Evolutionary conservation across 2,113 vertebrate species (phyloP), one percentile per base, ranked within the genome.

Genomic region (Eulemur rufifrons): DNA sequence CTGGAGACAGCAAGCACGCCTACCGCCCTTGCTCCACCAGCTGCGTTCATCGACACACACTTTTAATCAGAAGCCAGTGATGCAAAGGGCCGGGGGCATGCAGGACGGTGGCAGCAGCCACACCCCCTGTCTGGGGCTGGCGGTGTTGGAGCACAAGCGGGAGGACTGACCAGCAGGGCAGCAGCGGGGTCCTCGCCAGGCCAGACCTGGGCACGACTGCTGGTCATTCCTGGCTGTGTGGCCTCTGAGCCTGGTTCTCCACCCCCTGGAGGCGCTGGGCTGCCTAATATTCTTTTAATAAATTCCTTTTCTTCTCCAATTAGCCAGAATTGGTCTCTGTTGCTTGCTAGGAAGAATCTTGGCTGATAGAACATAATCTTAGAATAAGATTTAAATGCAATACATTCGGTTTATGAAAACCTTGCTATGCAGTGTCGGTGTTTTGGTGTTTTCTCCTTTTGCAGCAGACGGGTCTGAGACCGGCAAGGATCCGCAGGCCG

Each of bases 301-400:
- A 78, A 95, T 76, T 74, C n/a, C 39, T 45, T 66, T 92, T 95
- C 63, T 84, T 88, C 91, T 84, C 96, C 59, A 52, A 37, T 93
- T 89, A 64, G 56, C 87, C 77, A 89, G 87, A 69, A 82, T 52
- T 92, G 63, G 39, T 89, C 92, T 94, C 92, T 96, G 69, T 59
- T 92, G 87, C 90, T 61, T 54, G 80, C 76, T 39, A 52, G 27
- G 76, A n/a, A 69, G 86, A 86, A 66, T 86, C 80, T 32, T 86
- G 87, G 89, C 25, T 14, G 59, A 95, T 13, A 61, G 69, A 50
- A 73, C 66, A 50, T 21, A 77, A 77, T 86, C 78, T 86, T 6
- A 61, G 87, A 63, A 86, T 32, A 92, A 89, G 63, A n/a, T 92
- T 92, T 52, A 69, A 68, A 95, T 1, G 45, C 50, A 68, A 96